These are phyloP conservation scores for Ictidomys tridecemlineatus DNA, from an alignment of 2,113 vertebrate species.

Conservation along the genomic window DNA sequence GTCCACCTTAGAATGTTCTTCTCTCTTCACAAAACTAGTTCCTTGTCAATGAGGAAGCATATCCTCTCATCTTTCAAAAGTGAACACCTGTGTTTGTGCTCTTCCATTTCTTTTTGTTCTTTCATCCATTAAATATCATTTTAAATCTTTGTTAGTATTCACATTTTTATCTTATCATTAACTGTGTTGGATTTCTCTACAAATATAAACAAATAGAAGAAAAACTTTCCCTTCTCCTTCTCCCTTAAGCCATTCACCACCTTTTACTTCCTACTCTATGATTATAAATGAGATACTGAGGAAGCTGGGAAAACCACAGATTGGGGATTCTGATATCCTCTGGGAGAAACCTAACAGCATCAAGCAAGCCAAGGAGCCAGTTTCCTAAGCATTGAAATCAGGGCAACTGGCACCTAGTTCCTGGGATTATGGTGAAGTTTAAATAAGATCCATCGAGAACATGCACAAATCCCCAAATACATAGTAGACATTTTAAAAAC, in stretches of 20 bases:
- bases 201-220: not conserved
- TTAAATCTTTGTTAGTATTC: not conserved
- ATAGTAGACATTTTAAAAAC: not conserved
- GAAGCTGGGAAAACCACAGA: not conserved
- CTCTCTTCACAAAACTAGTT: not conserved
- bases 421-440: not conserved
- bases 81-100: not conserved
- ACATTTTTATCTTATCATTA: not conserved
- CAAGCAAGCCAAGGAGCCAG: not conserved
- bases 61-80: not conserved
- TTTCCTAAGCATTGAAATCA: not conserved
- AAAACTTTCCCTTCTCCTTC: not conserved
- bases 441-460: not conserved
- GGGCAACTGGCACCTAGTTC: not conserved
- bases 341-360: not conserved
- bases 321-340: not conserved
- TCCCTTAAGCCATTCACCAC: not conserved
- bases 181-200: not conserved
- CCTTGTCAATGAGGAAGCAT: not conserved
- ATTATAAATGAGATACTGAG: accelerated
- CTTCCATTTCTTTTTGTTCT: not conserved
- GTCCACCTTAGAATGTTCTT: not conserved
- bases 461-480: not conserved
- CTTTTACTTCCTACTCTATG: not conserved
- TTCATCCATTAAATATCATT: not conserved